Evolutionary conservation across 2,888 invertebrate species (phyloP).

Genomic region (Polietes domitor): DNA sequence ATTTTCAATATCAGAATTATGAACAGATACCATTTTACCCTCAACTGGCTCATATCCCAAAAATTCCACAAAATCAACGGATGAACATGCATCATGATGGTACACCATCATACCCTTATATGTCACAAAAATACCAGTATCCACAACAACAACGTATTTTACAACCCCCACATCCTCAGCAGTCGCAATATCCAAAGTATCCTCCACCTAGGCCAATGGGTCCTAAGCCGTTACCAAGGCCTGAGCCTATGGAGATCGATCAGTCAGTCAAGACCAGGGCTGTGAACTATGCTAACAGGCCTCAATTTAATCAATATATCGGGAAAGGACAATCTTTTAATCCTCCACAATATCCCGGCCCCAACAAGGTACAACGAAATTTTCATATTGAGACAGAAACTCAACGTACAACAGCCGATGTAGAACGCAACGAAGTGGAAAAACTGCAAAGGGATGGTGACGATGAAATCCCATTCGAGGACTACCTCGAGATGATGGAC

Average conservation of each 20-base stretch:
- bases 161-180: not conserved
- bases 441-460: too few species aligned
- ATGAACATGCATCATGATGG: too few species aligned
- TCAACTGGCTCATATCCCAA: slow-evolving; percentile 18
- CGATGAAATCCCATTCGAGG: too few species aligned
- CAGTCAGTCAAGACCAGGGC: not conserved
- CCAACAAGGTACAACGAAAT: slow-evolving; percentile 34
- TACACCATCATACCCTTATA: slow-evolving; percentile 8
- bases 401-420: too few species aligned
- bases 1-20: too few species aligned
- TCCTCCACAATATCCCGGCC: not conserved
- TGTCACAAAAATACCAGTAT: not conserved
- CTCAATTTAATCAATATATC: not conserved
- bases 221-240: slow-evolving; percentile 12
- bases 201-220: not conserved
- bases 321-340: not conserved
- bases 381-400: too few species aligned
- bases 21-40: slow-evolving; percentile 22
- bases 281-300: slow-evolving; percentile 21
- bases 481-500: not conserved
- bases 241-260: not conserved
- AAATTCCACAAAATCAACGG: slow-evolving; percentile 10
- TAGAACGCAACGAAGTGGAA: too few species aligned
- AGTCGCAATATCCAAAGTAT: not conserved
- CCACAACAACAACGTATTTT: not conserved